Base-by-base conservation (phyloP, 30 jellyfish, hydroid and myxozoan species). In the Aurelia sp. region DNA sequence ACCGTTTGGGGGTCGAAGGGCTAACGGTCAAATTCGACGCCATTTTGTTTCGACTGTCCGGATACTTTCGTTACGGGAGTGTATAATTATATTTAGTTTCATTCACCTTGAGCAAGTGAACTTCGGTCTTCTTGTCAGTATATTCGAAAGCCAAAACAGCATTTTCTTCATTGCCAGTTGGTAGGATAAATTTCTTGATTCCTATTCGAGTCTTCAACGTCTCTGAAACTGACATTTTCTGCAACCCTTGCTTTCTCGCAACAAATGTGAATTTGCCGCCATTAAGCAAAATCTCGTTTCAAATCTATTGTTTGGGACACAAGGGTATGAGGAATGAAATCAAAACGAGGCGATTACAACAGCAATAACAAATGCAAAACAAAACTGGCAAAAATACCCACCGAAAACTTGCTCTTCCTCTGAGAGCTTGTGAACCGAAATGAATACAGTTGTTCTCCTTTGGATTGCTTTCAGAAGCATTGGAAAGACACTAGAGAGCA, bases 141-240 rank as follows among this genome's bases (percentile, higher is more conserved):
- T 92, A 92, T 67, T 69, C 84, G 65, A 92, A 86, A 6, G 97
- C 98, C 27, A 96, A n/a, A 44, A 76, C 88, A 65, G 40, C 55
- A 27, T 86, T 91, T 22, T 86, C 91, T 41, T 90, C 97, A 33
- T 77, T 60, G 47, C 81, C 88, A 44, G 93, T 67, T 64, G 85
- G 97, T 21, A 92, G 75, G 22, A 80, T n/a, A 61, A 92, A 92
- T 19, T 63, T 74, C 30, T 81, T 69, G 7, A 86, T 61, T 3
- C 98, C 98, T 17, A 74, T 44, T 55, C 88, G 72, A 17, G 97
- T 91, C 62, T 91, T 84, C 60, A 84, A 64, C 18, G 95, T 84
- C 35, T 80, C 86, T 3, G 91, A 84, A 50, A 76, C 82, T 0
- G 97, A 88, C 97, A 91, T 91, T 15, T 44, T 70, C 55, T 5